These are phyloP conservation scores for Enteromius treurensis DNA, from an alignment of 2,797 vertebrate species.

Conservation along the genomic window DNA sequence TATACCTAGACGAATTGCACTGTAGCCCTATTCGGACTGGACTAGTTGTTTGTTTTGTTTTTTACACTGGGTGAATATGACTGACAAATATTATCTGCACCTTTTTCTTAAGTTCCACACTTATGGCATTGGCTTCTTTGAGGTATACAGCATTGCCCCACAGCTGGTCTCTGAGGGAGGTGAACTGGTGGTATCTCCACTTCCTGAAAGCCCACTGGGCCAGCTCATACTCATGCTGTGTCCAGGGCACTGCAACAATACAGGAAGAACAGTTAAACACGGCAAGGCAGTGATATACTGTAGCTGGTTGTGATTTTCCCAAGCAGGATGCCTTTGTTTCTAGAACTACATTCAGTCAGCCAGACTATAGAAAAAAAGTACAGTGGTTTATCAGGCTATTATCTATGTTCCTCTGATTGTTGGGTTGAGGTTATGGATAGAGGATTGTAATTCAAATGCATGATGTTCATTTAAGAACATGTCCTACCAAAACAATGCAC, in stretches of 20 bases:
- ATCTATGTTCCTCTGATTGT: not conserved
- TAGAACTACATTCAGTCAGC: not conserved
- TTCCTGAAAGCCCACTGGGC: slow-evolving; percentile 98
- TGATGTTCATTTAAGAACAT: not conserved
- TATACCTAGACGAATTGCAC: too few species aligned
- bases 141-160: slow-evolving; percentile 98
- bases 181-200: slow-evolving; percentile 98
- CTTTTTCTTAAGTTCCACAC: slow-evolving; percentile 98
- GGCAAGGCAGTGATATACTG: not conserved
- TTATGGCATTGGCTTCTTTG: slow-evolving; percentile 98
- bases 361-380: not conserved
- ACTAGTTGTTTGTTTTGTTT: too few species aligned
- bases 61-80: not conserved
- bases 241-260: slow-evolving; percentile 87
- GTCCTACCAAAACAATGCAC: not conserved
- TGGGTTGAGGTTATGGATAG: not conserved
- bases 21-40: too few species aligned
- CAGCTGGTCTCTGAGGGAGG: slow-evolving; percentile 93
- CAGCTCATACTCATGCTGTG: slow-evolving; percentile 91
- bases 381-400: not conserved
- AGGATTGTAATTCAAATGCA: not conserved
- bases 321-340: not conserved
- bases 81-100: slow-evolving; percentile 67
- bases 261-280: not conserved
- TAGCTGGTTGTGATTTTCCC: not conserved